Evolutionary conservation across 2,797 vertebrate genomes (phyloP), one percentile per base, ranked within the genome.

Genomic region (Sebastes paucispinis): DNA sequence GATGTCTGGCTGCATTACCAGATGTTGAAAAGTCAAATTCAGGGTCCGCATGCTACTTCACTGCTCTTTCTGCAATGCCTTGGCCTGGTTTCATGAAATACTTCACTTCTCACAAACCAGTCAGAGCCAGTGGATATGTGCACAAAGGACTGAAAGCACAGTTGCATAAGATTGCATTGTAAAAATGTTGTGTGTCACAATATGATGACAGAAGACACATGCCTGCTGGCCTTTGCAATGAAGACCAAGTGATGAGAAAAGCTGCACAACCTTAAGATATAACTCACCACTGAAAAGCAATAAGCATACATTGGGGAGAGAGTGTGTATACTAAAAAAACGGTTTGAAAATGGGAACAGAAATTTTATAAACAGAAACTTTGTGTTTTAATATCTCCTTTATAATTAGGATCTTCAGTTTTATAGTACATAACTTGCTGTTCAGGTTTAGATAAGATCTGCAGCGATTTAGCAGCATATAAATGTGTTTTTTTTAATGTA

Each of bases 1-100:
- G 69, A 79, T 84, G 89, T 89, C 80, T 85, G 84, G 83, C 86
- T 81, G 81, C 68, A 79, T 82, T 82, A 79, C 85, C 89, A 90
- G 87, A 92, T 94, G 92, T 92, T 86, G 81, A 87, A 85, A 84
- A 91, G 75, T 86, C 77, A 74, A 85, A 87, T 73, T 90, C 62
- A 52, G 80, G 31, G 69, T 87, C 75, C 6, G 64, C 55, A 58
- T 50, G 83, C 84, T 80, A 87, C 83, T 89, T 87, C 76, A 65
- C 55, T 71, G 73, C 67, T 84, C 54, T 83, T 86, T 89, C 82
- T 87, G 82, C 83, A 91, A 89, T 11, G 18, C 72, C 81, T 87
- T 93, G 92, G 91, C 91, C 59, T 47, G 1, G 14, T 78, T 85
- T 93, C 82, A 83, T 73, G 8, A 81, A 90, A 83, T 81, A 80